Evolutionary conservation across 2,888 invertebrate species (phyloP).

Genomic region (Leucophora obtusa): DNA sequence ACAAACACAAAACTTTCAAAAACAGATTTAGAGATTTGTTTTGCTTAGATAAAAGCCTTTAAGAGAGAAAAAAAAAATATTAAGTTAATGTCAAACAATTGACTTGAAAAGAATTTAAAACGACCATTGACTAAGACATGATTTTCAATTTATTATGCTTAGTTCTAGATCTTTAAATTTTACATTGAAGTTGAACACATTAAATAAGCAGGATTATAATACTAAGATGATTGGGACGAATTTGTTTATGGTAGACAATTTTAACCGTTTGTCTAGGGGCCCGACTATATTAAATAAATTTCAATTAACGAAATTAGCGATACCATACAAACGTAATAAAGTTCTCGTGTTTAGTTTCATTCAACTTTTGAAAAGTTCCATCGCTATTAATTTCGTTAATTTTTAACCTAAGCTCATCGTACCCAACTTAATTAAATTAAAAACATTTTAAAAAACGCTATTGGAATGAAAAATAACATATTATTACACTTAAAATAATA

Average conservation of each 20-base stretch:
- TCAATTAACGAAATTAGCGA: no score
- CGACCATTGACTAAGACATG: constrained; percentile 40
- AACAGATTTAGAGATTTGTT: constrained; percentile 17
- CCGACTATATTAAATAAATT: no score
- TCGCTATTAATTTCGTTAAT: no score
- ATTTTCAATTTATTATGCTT: constrained; percentile 53
- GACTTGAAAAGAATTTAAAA: constrained; percentile 43
- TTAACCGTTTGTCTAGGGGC: no score
- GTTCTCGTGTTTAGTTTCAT: no score
- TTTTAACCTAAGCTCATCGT: no score
- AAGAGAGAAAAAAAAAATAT: background rate
- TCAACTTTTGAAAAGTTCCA: no score
- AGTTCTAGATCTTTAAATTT: constrained; percentile 10
- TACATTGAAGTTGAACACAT: background rate
- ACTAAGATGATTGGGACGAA: background rate
- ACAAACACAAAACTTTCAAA: constrained; percentile 26
- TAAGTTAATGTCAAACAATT: constrained; percentile 27
- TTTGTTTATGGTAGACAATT: background rate
- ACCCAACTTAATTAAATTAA: no score
- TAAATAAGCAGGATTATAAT: background rate
- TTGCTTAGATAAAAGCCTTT: constrained; percentile 26
- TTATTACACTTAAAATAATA: no score
- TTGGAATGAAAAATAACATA: no score
- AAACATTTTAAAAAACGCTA: no score
- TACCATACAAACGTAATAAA: no score